These are phyloP conservation scores for human DNA, from an alignment of 2,113 vertebrate genomes.

Conservation along the genomic window GRCh38 chr7:39349501-39350000, in stretches of 20 bases:
- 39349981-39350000: neutral
- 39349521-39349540: neutral
- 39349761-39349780: neutral
- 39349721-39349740: neutral
- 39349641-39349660: neutral
- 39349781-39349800: neutral
- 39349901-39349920: neutral
- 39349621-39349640: neutral
- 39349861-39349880: neutral
- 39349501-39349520: neutral
- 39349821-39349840: neutral
- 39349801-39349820: neutral
- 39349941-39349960: neutral
- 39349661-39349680: neutral
- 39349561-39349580: neutral
- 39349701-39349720: neutral
- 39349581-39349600: neutral
- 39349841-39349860: neutral
- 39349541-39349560: neutral
- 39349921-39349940: neutral
- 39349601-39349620: neutral
- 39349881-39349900: neutral
- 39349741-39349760: neutral
- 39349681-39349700: neutral
- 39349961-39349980: neutral